These are phyloP conservation scores for Pampus argenteus DNA, from an alignment of 2,797 vertebrate genomes.

Conservation along the genomic window DNA sequence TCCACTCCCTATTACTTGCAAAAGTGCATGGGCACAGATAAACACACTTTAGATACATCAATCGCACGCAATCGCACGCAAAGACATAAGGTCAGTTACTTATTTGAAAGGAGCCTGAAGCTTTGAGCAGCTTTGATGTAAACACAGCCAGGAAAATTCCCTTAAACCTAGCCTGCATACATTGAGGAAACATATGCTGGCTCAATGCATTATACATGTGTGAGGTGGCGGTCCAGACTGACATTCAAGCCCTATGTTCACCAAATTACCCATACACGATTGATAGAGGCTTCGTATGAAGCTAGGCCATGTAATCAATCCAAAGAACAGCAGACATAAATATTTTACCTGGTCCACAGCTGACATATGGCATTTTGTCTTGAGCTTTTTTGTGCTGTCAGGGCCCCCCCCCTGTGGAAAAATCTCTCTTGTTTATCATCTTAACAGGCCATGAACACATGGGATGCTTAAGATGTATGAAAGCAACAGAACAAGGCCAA, in stretches of 20 bases:
- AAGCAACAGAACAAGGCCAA: slow-evolving; percentile 14
- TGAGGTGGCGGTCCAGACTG: slow-evolving; percentile 39
- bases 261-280: slow-evolving; percentile 53
- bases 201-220: slow-evolving; percentile 55
- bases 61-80: slow-evolving; percentile 18
- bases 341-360: slow-evolving; percentile 61
- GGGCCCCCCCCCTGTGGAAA: slow-evolving; percentile 24
- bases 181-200: slow-evolving; percentile 49
- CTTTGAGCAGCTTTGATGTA: slow-evolving; percentile 21
- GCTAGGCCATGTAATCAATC: slow-evolving; percentile 52
- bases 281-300: slow-evolving; percentile 48
- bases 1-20: slow-evolving; percentile 13
- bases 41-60: slow-evolving; percentile 7
- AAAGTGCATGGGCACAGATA: not conserved
- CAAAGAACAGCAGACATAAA: slow-evolving; percentile 57
- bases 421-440: slow-evolving; percentile 36
- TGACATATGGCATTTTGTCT: slow-evolving; percentile 63
- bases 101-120: slow-evolving; percentile 17
- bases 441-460: slow-evolving; percentile 24
- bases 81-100: slow-evolving; percentile 14
- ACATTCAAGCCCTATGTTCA: slow-evolving; percentile 45
- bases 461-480: slow-evolving; percentile 17
- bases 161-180: slow-evolving; percentile 37
- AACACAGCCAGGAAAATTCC: slow-evolving; percentile 30
- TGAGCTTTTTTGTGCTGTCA: slow-evolving; percentile 28